Evolutionary conservation across 2,113 vertebrate species (phyloP), one percentile per base, ranked within the genome.

Genomic region (Ardeotis arabs): DNA sequence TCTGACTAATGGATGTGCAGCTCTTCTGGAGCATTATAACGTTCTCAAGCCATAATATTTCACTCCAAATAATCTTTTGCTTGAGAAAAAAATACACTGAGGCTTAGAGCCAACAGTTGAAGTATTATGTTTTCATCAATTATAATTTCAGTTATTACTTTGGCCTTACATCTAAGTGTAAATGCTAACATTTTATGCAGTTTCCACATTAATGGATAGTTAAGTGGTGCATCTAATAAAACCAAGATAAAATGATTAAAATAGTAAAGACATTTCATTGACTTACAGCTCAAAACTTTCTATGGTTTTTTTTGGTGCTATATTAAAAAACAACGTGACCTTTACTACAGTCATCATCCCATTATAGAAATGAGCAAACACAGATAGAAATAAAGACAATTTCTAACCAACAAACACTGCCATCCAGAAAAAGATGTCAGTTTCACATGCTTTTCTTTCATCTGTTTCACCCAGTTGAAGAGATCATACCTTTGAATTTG

Each of bases 301-400:
- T 53, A 17, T 23, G 10, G 5, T 68, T 75, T 59, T 68, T 75
- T 82, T 41, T 53, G 23, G 63, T 84, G 88, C 25, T 49, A 4
- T 87, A 64, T 55, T 86, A 59, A 74, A 91, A 86, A 91, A 86
- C 58, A 90, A n/a, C n/a, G 45, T 17, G 47, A 66, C 33, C 63
- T 93, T 96, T 91, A 87, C 58, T 93, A 31, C 41, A 58, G 28
- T 24, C 59, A 67, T 70, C 35, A 52, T 93, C 44, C 49, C 29
- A 22, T 77, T 74, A 78, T 7, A 87, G 70, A 96, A 91, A 75
- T 47, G 20, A 69, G 41, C 45, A 92, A 96, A 97, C 47, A 86
- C 2, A 21, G 81, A 55, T 56, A 90, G 78, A 77, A 97, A 91
- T 89, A 91, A 95, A 93, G 76, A 93, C 53, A 59, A 66, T 84